Conservation (phyloP, 2,113 vertebrate species). For the Daphoenositta chrysoptera region DNA sequence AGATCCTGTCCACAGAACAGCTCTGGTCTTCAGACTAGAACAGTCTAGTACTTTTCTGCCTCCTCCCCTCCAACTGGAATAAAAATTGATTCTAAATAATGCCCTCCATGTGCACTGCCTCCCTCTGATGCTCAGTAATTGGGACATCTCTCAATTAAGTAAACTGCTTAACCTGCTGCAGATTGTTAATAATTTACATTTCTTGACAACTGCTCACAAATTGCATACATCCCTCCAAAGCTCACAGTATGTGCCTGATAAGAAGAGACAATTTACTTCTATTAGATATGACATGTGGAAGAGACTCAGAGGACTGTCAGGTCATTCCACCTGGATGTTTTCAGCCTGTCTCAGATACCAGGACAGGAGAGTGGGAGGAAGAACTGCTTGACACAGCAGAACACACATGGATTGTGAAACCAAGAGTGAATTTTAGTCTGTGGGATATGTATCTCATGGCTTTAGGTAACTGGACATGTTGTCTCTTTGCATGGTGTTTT, state of each 20-base stretch:
- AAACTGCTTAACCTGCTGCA: background rate
- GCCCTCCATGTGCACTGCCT: background rate
- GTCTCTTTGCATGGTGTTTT: background rate
- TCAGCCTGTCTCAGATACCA: background rate
- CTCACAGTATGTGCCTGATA: background rate
- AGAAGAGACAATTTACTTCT: background rate
- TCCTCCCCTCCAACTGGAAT: background rate
- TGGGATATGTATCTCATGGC: accelerated
- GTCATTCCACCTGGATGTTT: background rate
- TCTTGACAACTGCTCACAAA: background rate
- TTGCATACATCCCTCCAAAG: background rate
- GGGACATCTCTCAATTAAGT: background rate
- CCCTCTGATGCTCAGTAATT: background rate
- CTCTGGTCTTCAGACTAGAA: no score
- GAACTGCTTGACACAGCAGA: background rate
- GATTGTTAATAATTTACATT: slow-evolving; percentile 10
- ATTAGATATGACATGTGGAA: background rate
- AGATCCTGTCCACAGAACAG: background rate
- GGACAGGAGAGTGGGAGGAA: background rate
- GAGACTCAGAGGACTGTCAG: background rate
- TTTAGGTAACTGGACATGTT: background rate
- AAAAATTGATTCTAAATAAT: background rate
- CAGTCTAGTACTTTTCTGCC: background rate
- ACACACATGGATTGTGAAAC: background rate
- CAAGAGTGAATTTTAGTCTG: background rate